A percentile compares a stretch with the other conserved stretches of the same genome.
Evolutionary conservation across 2,888 invertebrate genomes (phyloP).

Genomic region (Hoplodrina ambigua): DNA sequence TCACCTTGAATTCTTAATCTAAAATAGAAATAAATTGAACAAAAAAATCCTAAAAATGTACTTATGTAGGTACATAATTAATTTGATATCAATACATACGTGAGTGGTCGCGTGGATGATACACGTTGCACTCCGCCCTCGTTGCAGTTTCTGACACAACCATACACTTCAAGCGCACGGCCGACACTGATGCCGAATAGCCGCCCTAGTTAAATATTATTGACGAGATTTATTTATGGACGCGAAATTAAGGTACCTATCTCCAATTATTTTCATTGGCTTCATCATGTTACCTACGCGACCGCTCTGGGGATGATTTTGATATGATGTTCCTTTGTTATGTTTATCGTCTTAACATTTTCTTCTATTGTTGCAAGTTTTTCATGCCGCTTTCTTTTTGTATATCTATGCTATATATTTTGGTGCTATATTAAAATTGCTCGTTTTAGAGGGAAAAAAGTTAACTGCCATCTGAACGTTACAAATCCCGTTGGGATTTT

Average conservation of each 20-base stretch:
- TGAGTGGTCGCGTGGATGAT: slow-evolving; percentile 23
- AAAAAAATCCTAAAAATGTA: background rate
- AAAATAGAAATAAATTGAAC: background rate
- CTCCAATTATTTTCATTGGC: slow-evolving; percentile 15
- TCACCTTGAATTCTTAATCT: background rate
- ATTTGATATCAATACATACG: slow-evolving; percentile 35
- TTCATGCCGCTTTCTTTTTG: background rate
- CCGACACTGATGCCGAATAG: slow-evolving; percentile 46
- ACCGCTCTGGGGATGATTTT: background rate
- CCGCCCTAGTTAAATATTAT: slow-evolving; percentile 45
- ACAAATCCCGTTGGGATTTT: slow-evolving; percentile 44
- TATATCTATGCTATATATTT: background rate
- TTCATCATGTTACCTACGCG: slow-evolving; percentile 6
- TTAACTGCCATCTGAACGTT: slow-evolving; percentile 29
- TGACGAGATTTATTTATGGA: slow-evolving; percentile 43
- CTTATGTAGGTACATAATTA: background rate
- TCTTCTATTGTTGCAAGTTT: background rate
- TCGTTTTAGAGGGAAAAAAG: slow-evolving; percentile 20
- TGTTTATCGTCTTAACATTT: slow-evolving; percentile 6
- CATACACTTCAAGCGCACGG: slow-evolving; percentile 46
- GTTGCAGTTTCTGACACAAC: slow-evolving; percentile 55
- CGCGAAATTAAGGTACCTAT: slow-evolving; percentile 24
- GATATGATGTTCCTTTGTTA: slow-evolving; percentile 14
- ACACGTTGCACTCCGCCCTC: slow-evolving; percentile 15
- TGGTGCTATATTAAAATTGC: slow-evolving; percentile 10